These are phyloP conservation scores for Catagonus wagneri DNA, from an alignment of 2,113 vertebrate species.

Conservation along the genomic window DNA sequence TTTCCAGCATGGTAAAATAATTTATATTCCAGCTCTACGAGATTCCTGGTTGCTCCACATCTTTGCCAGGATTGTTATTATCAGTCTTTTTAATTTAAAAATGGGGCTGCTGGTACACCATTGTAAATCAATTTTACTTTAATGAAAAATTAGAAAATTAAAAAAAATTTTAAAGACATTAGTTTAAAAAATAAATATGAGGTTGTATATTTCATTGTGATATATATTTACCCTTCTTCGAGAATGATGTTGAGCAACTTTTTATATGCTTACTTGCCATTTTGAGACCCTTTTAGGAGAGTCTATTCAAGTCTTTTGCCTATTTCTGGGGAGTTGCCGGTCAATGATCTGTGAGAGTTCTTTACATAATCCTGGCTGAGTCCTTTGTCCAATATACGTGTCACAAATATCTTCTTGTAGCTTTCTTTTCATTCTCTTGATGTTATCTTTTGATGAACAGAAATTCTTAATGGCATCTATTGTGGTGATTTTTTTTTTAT, in stretches of 20 bases:
- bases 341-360: background rate
- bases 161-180: too few species aligned
- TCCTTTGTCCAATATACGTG: background rate
- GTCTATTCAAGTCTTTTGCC: background rate
- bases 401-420: conserved; percentile 27
- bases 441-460: conserved; percentile 17
- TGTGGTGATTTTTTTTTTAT: too few species aligned
- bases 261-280: background rate
- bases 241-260: background rate
- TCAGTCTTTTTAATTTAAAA: background rate
- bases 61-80: background rate
- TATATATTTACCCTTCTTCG: background rate
- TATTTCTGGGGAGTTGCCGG: background rate
- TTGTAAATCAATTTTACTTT: too few species aligned
- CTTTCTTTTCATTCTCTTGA: conserved; percentile 2
- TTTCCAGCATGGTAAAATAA: background rate
- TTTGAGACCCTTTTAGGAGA: background rate
- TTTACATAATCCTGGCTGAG: background rate
- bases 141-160: too few species aligned
- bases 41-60: background rate
- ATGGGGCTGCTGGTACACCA: background rate
- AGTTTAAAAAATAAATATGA: background rate
- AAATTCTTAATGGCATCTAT: conserved; percentile 21
- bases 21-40: background rate
- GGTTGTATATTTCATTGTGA: background rate